Base-by-base conservation (phyloP, 1,140 invertebrate species). In the Zophobas atratus region DNA sequence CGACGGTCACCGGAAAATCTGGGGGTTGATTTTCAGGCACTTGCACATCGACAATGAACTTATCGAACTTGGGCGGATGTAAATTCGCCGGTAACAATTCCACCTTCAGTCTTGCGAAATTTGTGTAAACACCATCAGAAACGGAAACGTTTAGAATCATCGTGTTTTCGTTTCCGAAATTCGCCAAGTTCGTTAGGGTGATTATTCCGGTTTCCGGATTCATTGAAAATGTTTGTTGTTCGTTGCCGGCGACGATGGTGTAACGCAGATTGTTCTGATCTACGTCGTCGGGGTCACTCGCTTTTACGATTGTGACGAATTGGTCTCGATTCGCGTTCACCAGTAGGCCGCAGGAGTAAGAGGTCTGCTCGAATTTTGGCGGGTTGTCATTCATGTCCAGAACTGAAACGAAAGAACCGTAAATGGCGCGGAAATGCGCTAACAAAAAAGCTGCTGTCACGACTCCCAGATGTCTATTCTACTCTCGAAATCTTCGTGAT, bases 91-190 rank as follows among this genome's bases (percentile, higher is more conserved):
- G 92, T 39, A 94, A 86, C 49, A 97, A 91, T 78, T 92, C 91
- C 41, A 98, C 92, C 88, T 94, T 93, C 0, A 96, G 90, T 56
- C 94, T 87, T 0, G 95, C 91, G 86, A 96, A 97, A 56, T 91
- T 94, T 1, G 95, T 96, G 86, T 97, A 95, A 5, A 97, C 94
- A 1, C 96, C 96, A 88, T 99, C 97, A 41, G 95, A 96, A 20
- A 96, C 96, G 0, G 95, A 96, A 20, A 99, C 92, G 86, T 98
- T 98, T 3, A 97, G 87, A 79, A 92, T 87, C 78, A 92, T 92
- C 87, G 81, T 87, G 55, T 90, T 87, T 63, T 90, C 88, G 6
- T 92, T 89, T 1, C 90, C 89, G 57, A 93, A 92, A 81, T 92
- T 90, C 53, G 92, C 90, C 84, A 93, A 89, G 79, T 92, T 92